Conservation (phyloP, 2,113 vertebrate genomes). For the Melanerpes formicivorus region DNA sequence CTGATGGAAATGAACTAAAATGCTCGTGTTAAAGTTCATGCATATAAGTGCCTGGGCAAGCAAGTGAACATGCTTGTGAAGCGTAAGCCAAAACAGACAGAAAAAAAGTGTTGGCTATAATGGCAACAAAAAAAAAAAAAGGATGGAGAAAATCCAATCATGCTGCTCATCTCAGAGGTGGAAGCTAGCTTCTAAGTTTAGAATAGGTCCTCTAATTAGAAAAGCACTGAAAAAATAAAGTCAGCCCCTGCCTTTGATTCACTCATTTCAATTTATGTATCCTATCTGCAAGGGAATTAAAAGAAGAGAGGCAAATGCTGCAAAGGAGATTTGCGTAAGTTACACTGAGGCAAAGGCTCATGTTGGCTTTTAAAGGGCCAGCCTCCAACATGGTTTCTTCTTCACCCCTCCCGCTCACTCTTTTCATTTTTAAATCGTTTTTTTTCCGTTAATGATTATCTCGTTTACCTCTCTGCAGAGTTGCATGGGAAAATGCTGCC, state of each 20-base stretch:
- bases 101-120: background rate
- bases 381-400: background rate
- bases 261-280: background rate
- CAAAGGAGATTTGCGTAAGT: background rate
- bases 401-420: background rate
- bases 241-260: background rate
- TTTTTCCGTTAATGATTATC: background rate
- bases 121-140: background rate
- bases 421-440: background rate
- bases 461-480: background rate
- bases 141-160: background rate
- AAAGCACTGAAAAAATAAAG: background rate
- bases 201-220: background rate
- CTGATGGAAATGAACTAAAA: background rate
- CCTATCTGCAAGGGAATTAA: constrained; percentile 1
- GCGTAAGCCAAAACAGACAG: background rate
- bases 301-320: background rate
- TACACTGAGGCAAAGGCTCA: background rate
- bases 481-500: constrained; percentile 60
- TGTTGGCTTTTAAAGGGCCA: background rate
- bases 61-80: background rate
- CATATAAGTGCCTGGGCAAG: background rate
- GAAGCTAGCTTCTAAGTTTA: background rate
- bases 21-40: background rate
- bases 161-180: background rate